Evolutionary conservation across 2,113 vertebrate genomes (phyloP), one percentile per base, ranked within the genome.

Genomic region (Stegastes partitus): DNA sequence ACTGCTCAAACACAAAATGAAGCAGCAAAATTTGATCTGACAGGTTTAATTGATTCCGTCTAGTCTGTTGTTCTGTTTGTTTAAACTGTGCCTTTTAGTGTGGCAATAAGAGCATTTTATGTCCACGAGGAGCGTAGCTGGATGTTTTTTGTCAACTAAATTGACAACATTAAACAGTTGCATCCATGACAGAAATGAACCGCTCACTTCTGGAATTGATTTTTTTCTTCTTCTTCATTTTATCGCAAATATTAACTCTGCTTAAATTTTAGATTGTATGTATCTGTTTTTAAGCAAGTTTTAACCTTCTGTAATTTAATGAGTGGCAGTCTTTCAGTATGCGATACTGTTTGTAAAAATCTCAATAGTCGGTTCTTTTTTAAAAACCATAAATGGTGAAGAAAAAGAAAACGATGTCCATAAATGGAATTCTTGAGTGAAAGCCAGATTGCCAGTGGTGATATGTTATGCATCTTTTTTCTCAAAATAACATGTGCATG

Each of bases 41-140:
- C 89, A 85, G 74, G 55, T 86, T 81, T 66, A 87, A 90, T 86
- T 82, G 85, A 83, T 85, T 87, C 61, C 54, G 66, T 87, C 80
- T 83, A 12, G 51, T 82, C 67, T 87, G 75, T 68, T 85, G 81
- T 72, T 66, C 69, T 82, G 50, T 82, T 45, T 64, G 51, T 83
- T 85, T 65, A 79, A 84, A 82, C 34, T 63, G 59, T 70, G 78
- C 53, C n/a, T 79, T 80, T 84, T 22, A 53, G 50, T 72, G 51
- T 53, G 78, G 62, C 57, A 50, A 62, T 62, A 21, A 47, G 68
- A 81, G 62, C 74, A 54, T 80, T 84, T 58, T 47, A 31, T 77
- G 68, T 85, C 77, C 68, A 57, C 72, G 16, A 72, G 55, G 64
- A 73, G 45, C 53, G 12, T 12, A n/a, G 42, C 47, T 70, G 75